phyloP scores from a whole-genome alignment of 2,797 vertebrate genomes.

The Cirrhinus mrigala region DNA sequence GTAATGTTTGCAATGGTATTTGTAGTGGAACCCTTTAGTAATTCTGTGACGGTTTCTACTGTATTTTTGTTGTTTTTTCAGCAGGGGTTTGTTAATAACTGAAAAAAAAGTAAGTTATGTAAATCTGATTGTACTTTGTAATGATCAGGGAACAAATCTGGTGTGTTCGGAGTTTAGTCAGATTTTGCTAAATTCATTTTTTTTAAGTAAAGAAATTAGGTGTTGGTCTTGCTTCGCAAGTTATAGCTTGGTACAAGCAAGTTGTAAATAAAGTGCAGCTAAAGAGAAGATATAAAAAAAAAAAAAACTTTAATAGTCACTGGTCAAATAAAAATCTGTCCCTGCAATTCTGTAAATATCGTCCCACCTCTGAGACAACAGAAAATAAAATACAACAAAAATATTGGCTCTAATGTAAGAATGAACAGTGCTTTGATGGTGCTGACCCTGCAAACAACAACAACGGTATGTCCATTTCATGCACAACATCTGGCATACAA shows the following conservation, averaged over 20 bases:
- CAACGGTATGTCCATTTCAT: neutral
- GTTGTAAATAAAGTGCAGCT: neutral
- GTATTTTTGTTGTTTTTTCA: no score
- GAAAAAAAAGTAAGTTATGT: no score
- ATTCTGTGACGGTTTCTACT: no score
- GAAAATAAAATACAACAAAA: neutral
- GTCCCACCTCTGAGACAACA: neutral
- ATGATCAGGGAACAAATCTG: neutral
- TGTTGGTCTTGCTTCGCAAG: neutral
- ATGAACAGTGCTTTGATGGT: neutral
- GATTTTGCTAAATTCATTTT: neutral
- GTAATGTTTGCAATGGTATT: no score
- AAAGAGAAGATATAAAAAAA: neutral
- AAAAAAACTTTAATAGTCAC: neutral
- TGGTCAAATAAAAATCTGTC: neutral
- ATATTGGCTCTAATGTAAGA: neutral
- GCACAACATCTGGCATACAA: neutral
- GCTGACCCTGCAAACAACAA: neutral
- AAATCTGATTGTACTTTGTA: neutral
- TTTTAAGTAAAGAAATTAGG: neutral
- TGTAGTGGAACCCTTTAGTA: no score
- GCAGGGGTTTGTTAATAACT: no score
- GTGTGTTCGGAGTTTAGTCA: neutral
- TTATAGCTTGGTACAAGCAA: neutral
- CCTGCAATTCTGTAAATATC: no score